phyloP scores from a whole-genome alignment of 2,797 vertebrate genomes.

The Vultur gryphus region DNA sequence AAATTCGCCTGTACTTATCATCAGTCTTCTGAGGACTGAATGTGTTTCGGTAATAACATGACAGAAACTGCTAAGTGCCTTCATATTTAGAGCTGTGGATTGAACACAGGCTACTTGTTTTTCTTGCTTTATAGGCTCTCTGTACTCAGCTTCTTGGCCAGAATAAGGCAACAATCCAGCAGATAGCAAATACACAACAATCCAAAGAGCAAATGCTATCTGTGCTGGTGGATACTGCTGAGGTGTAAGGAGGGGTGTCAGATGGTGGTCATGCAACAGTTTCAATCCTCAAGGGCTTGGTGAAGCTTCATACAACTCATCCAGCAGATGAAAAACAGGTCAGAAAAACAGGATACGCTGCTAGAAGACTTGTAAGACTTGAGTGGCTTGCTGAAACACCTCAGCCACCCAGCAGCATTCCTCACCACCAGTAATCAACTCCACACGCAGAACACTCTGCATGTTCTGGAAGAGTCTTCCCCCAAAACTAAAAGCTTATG shows the following conservation, averaged over 20 bases:
- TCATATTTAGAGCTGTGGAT: neutral
- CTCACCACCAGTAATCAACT: neutral
- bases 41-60: neutral
- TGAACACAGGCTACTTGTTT: neutral
- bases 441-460: neutral
- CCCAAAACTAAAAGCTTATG: neutral
- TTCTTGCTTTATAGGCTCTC: neutral
- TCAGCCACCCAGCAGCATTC: neutral
- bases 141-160: neutral
- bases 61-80: neutral
- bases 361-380: neutral
- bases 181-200: neutral
- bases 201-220: neutral
- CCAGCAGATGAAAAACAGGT: neutral
- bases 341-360: neutral
- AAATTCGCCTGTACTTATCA: neutral
- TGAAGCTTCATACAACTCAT: neutral
- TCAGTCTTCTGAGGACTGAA: neutral
- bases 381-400: neutral
- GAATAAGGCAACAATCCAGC: neutral
- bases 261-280: neutral
- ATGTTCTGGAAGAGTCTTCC: neutral
- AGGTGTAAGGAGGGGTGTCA: neutral
- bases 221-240: neutral
- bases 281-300: neutral